Evolutionary conservation across 2,888 invertebrate species (phyloP).

Genomic region (Cephus pygmeus): DNA sequence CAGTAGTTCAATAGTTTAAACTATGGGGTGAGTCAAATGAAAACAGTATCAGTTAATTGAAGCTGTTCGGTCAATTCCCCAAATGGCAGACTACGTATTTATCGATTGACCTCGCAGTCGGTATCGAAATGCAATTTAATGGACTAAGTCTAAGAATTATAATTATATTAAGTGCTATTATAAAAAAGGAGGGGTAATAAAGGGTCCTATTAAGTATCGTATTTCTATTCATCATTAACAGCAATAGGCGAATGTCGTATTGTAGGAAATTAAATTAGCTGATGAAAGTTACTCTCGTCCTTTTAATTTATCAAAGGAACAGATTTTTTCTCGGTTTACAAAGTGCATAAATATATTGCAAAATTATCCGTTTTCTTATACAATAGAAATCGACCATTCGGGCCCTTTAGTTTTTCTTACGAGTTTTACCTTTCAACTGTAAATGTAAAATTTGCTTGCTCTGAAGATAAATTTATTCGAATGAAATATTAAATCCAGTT

Average conservation of each 20-base stretch:
- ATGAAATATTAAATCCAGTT: background rate
- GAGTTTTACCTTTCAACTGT: background rate
- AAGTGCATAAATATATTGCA: background rate
- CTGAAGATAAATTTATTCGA: background rate
- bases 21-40: slow-evolving; percentile 31
- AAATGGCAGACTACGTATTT: background rate
- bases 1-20: slow-evolving; percentile 12
- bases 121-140: background rate
- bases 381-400: background rate
- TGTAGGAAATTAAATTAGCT: background rate
- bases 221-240: background rate
- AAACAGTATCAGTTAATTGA: slow-evolving; percentile 49
- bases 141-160: background rate
- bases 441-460: background rate
- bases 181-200: background rate
- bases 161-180: background rate
- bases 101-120: background rate
- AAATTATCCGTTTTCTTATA: background rate
- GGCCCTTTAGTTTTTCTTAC: background rate
- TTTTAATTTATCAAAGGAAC: background rate
- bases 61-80: slow-evolving; percentile 27
- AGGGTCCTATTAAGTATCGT: background rate
- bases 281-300: background rate
- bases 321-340: background rate
- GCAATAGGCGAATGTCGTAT: background rate